Base-by-base conservation (phyloP, 1,140 invertebrate species). In the Anoplophora glabripennis region DNA sequence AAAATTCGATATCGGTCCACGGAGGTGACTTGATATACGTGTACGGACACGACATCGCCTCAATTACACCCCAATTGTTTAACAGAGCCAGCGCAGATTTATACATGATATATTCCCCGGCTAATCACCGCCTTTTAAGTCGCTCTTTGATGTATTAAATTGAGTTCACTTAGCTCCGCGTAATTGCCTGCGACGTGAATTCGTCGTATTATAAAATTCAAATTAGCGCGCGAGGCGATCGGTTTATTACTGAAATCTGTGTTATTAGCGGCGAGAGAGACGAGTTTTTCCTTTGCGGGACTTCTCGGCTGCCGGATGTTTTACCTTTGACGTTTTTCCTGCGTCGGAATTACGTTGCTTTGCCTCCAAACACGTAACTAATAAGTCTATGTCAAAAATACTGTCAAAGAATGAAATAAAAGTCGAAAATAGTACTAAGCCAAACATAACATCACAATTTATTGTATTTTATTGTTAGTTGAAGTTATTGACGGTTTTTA, bases 121-220 rank as follows among this genome's bases (percentile, higher is more conserved):
- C 34, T 49, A 49, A 49, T 49, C 47, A 37, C 35, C 17, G 42
- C 10, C 42, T 18, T 45, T 45, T 45, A 45, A 45, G 42, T 14
- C 15, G 21, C 28, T 37, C 47, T 49, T 49, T 49, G 47, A 49
- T 17, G n/a, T 37, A 49, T 11, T 49, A 49, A 45, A 49, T 49
- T 49, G 47, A 49, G 28, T 49, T 49, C n/a, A 49, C 12, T 49
- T 49, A 35, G 42, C 21, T 45, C 21, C 17, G 14, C 21, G 15
- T 49, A 35, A 49, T 49, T 49, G 21, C 47, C 35, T 49, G 47
- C 47, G 12, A 17, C 21, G 28, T 11, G 21, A 17, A 34, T 49
- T 37, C 21, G 14, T 12, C 14, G n/a, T 12, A 41, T 12, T 41
- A 12, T n/a, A 12, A 41, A 12, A n/a, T n/a, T 12, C n/a, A 15